Conservation (phyloP, 2,113 vertebrate genomes). For the Oceanites oceanicus region DNA sequence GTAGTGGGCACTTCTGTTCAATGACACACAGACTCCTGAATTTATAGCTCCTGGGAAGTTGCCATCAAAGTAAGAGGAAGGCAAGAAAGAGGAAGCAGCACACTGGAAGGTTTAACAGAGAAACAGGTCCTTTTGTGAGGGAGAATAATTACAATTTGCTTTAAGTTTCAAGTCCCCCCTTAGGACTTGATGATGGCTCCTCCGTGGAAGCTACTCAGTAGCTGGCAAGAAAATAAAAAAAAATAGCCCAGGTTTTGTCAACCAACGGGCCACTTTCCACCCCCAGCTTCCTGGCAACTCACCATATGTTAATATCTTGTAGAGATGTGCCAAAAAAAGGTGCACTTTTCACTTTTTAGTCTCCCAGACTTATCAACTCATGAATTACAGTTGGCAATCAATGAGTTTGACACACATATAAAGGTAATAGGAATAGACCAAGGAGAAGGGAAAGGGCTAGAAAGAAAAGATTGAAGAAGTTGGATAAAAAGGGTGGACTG, state of each 20-base stretch:
- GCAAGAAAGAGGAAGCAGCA: neutral
- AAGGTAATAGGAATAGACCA: neutral
- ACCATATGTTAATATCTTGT: neutral
- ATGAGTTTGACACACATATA: neutral
- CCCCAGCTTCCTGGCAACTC: neutral
- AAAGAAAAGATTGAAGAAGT: neutral
- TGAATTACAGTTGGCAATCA: neutral
- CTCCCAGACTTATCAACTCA: neutral
- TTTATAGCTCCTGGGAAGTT: neutral
- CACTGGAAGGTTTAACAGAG: neutral
- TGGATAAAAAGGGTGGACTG: neutral
- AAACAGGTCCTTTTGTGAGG: neutral
- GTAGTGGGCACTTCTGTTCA: neutral
- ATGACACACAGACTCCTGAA: too few species aligned
- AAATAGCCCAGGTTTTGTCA: neutral
- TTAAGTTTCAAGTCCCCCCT: too few species aligned
- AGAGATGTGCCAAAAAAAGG: neutral
- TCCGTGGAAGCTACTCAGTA: neutral
- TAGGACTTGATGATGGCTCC: neutral
- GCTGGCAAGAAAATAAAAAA: neutral
- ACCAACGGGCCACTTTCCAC: neutral
- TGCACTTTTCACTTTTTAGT: neutral
- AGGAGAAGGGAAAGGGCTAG: neutral
- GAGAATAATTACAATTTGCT: neutral
- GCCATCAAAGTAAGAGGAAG: neutral